Evolutionary conservation across 2,113 vertebrate species (phyloP).

Genomic region (Chaetops frenatus): DNA sequence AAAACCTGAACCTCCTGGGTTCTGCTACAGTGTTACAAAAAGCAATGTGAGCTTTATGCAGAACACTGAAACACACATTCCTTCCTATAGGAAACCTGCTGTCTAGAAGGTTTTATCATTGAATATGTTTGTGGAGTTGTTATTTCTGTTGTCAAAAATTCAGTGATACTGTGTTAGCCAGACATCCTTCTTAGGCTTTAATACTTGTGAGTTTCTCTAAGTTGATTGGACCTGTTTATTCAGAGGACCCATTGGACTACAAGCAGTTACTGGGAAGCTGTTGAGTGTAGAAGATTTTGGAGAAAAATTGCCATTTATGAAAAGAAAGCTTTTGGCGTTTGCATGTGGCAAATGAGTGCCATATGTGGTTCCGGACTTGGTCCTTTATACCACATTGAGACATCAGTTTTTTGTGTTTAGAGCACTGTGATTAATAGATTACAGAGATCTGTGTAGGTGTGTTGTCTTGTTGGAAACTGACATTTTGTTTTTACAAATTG

Average conservation of each 20-base stretch:
- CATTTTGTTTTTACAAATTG: background rate
- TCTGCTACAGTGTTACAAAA: background rate
- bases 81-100: background rate
- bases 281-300: background rate
- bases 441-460: background rate
- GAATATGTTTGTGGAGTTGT: background rate
- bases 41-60: background rate
- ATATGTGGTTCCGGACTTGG: background rate
- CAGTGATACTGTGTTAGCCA: background rate
- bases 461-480: background rate
- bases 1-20: background rate
- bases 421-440: background rate
- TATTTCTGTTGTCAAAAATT: background rate
- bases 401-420: background rate
- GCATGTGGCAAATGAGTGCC: accelerated
- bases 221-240: background rate
- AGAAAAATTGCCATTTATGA: background rate
- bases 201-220: background rate
- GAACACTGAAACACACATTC: background rate
- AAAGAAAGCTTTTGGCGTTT: background rate
- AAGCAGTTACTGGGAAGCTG: background rate
- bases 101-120: background rate
- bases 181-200: background rate
- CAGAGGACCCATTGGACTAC: background rate
- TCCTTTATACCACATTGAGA: background rate